Evolutionary conservation across 2,797 vertebrate genomes (phyloP).

Genomic region (Meda fulgida): DNA sequence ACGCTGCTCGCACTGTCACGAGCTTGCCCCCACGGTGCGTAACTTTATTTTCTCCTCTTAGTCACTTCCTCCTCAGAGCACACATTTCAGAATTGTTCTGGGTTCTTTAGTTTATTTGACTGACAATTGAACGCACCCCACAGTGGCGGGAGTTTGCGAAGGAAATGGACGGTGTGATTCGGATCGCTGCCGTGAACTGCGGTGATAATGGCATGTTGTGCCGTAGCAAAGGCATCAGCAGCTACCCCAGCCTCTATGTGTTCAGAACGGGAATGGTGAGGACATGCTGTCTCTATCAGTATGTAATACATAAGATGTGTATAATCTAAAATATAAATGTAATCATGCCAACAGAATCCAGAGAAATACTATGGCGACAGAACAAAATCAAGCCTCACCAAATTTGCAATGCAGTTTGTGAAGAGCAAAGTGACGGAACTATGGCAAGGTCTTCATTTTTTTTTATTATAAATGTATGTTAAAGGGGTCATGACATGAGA

Average conservation of each 20-base stretch:
- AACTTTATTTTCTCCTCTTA: conserved; percentile 1
- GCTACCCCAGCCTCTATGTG: conserved; percentile 92
- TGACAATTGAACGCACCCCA: background rate
- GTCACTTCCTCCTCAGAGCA: conserved; percentile 8
- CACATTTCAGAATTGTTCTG: background rate
- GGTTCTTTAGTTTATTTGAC: background rate
- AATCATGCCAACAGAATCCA: conserved; percentile 76
- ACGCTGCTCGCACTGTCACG: conserved; percentile 95
- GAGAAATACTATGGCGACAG: conserved; percentile 91
- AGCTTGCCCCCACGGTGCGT: conserved; percentile 91
- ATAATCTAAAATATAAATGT: background rate
- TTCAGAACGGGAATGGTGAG: conserved; percentile 90
- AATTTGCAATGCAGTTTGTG: conserved; percentile 91
- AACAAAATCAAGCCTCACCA: conserved; percentile 83
- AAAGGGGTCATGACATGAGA: background rate
- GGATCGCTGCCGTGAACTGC: conserved; percentile 96
- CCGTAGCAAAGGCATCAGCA: conserved; percentile 90
- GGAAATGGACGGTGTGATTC: conserved; percentile 93
- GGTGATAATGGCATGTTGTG: conserved; percentile 93
- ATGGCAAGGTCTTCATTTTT: conserved; percentile 84
- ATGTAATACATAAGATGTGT: background rate
- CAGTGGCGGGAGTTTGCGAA: conserved; percentile 98
- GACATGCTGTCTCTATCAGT: background rate
- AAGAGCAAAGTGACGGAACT: conserved; percentile 86
- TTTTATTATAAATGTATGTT: too few relatives aligned